phyloP scores from a whole-genome alignment of 2,797 vertebrate genomes.

The Rachycentron canadum region DNA sequence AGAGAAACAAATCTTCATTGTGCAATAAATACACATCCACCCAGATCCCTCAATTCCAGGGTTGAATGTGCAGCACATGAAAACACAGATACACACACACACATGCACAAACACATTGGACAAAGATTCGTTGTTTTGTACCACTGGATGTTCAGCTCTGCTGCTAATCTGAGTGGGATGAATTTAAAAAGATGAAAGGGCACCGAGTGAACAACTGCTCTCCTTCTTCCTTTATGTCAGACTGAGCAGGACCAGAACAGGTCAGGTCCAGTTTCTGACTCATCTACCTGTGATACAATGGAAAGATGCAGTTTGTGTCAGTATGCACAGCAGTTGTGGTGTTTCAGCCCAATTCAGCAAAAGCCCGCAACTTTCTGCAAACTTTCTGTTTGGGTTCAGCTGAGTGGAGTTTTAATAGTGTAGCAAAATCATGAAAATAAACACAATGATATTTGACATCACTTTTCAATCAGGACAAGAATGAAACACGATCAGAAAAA shows the following conservation, averaged over 20 bases:
- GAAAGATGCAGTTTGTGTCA: not conserved
- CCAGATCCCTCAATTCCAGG: not conserved
- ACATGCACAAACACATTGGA: constrained; percentile 1
- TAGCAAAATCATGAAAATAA: no score
- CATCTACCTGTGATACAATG: not conserved
- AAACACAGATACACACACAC: not conserved
- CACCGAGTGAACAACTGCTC: not conserved
- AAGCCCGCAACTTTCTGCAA: not conserved
- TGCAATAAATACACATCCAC: not conserved
- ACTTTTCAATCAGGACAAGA: no score
- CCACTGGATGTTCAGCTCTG: not conserved
- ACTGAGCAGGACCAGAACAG: not conserved
- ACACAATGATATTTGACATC: no score
- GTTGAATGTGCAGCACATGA: constrained; percentile 5
- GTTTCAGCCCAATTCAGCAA: not conserved
- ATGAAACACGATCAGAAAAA: no score
- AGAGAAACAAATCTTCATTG: constrained; percentile 24
- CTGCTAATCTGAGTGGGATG: not conserved
- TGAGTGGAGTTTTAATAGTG: no score
- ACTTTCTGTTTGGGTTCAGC: no score
- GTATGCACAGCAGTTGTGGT: not conserved
- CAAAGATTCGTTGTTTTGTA: constrained; percentile 16
- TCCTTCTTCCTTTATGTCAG: not conserved
- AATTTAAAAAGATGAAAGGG: not conserved
- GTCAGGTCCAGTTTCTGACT: not conserved